These are phyloP conservation scores for Ditula angustiorana DNA, from an alignment of 2,888 invertebrate genomes.

Conservation along the genomic window DNA sequence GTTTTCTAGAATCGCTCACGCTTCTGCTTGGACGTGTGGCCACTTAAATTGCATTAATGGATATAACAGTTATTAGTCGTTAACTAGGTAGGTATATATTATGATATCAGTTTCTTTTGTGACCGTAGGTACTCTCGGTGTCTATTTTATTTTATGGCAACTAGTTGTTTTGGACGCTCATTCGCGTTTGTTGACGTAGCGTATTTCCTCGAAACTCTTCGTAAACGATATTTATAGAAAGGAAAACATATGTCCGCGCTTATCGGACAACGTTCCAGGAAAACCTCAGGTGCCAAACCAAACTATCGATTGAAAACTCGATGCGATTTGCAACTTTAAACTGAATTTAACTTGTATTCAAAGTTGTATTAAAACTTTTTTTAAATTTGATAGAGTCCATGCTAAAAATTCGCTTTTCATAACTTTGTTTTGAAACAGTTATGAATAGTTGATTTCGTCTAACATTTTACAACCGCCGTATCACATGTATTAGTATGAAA, in stretches of 20 bases:
- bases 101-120: constrained; percentile 15
- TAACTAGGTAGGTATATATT: not conserved
- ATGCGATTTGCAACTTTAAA: not conserved
- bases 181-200: constrained; percentile 4
- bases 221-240: constrained; percentile 14
- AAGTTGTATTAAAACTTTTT: no score
- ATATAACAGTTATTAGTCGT: constrained; percentile 23
- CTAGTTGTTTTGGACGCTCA: constrained; percentile 2
- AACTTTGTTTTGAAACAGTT: not conserved
- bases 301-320: not conserved
- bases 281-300: constrained; percentile 45
- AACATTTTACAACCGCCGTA: constrained; percentile 7
- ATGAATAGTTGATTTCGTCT: constrained; percentile 41
- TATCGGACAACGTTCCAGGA: constrained; percentile 62
- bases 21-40: not conserved
- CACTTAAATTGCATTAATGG: constrained; percentile 18
- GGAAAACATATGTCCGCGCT: constrained; percentile 17
- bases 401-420: no score
- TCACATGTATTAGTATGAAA: constrained; percentile 15
- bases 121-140: constrained; percentile 18
- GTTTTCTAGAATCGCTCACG: constrained; percentile 22
- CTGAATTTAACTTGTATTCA: no score
- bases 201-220: constrained; percentile 13
- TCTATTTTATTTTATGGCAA: constrained; percentile 10
- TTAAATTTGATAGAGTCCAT: no score